phyloP scores from a whole-genome alignment of 2,113 vertebrate species.

The Anser brachyrhynchus region DNA sequence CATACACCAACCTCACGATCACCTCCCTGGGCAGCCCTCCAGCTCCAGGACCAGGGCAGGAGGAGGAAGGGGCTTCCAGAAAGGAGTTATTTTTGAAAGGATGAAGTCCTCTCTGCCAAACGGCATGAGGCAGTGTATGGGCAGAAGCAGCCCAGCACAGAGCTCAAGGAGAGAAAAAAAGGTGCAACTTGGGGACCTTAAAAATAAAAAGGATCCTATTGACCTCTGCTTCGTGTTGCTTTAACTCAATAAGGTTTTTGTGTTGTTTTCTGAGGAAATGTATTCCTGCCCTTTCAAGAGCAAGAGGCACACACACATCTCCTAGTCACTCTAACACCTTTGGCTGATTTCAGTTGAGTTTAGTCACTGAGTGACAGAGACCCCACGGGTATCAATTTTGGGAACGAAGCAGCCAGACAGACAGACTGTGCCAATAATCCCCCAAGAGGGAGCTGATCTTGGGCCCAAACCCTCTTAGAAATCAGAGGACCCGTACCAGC shows the following conservation, averaged over 20 bases:
- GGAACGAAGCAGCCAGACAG: not conserved
- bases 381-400: not conserved
- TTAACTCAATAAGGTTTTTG: not conserved
- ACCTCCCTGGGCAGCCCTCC: not conserved
- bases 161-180: not conserved
- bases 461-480: not conserved
- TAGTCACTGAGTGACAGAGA: not conserved
- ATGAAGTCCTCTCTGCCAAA: not conserved
- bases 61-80: not conserved
- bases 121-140: not conserved
- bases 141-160: not conserved
- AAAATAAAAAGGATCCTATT: not conserved
- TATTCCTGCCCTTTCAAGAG: not conserved
- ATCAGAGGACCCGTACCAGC: rapidly evolving
- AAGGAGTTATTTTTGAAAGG: not conserved
- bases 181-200: not conserved
- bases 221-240: not conserved
- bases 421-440: not conserved
- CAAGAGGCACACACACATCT: rapidly evolving
- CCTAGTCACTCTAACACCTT: not conserved
- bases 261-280: not conserved
- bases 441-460: not conserved
- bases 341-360: not conserved
- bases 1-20: too few species aligned
- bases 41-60: not conserved